These are phyloP conservation scores for Drosophila equinoxialis DNA, from an alignment of 1,140 invertebrate species.

Conservation along the genomic window DNA sequence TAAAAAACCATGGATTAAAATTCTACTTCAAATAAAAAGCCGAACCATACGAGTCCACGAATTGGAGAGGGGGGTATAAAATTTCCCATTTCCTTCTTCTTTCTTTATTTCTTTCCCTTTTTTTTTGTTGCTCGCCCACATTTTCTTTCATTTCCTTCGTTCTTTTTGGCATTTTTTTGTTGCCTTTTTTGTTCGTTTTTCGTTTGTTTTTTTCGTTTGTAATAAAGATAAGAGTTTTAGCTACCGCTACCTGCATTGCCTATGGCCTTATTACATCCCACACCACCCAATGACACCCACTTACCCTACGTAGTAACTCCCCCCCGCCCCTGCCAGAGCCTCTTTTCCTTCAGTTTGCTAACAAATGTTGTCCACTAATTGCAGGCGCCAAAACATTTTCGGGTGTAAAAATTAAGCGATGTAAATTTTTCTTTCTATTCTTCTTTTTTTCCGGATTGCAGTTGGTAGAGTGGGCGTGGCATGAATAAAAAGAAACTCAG, in stretches of 20 bases:
- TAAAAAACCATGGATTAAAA: slow-evolving; percentile 81
- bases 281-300: background rate
- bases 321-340: background rate
- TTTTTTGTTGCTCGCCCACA: slow-evolving; percentile 47
- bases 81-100: slow-evolving; percentile 32
- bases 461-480: slow-evolving; percentile 9
- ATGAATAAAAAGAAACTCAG: slow-evolving; percentile 33
- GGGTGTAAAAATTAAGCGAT: slow-evolving; percentile 60
- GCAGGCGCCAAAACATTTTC: slow-evolving; percentile 75
- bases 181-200: slow-evolving; percentile 29
- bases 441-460: slow-evolving; percentile 30
- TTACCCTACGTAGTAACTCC: too few species aligned
- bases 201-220: slow-evolving; percentile 41
- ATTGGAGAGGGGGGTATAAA: background rate
- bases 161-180: slow-evolving; percentile 33
- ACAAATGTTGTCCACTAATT: slow-evolving; percentile 79
- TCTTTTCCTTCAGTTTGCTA: slow-evolving; percentile 61
- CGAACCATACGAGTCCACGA: slow-evolving; percentile 25
- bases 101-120: slow-evolving; percentile 29
- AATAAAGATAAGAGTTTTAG: slow-evolving; percentile 75
- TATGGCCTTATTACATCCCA: slow-evolving; percentile 19
- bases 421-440: slow-evolving; percentile 41
- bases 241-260: slow-evolving; percentile 64
- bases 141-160: slow-evolving; percentile 25
- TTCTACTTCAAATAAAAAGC: slow-evolving; percentile 73